phyloP scores from a whole-genome alignment of 2,888 invertebrate genomes.

The Chrysina gloriosa region DNA sequence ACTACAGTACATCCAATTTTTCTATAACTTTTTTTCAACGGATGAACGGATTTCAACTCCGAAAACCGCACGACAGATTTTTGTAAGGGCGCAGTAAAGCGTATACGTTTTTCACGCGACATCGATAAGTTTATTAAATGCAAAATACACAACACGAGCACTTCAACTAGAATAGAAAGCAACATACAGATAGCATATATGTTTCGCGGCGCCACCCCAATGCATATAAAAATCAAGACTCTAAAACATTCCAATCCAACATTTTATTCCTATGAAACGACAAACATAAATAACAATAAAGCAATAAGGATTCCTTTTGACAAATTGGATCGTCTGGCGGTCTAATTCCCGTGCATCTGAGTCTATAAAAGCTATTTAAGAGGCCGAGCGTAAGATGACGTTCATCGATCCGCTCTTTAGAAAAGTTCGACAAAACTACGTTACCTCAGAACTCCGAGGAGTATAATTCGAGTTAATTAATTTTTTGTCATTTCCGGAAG shows the following conservation, averaged over 20 bases:
- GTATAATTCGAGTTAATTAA: constrained; percentile 37
- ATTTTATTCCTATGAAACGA: constrained; percentile 10
- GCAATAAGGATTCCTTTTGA: constrained; percentile 9
- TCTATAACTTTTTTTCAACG: too few species aligned
- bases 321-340: constrained; percentile 2
- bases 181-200: not conserved
- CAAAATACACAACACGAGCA: too few species aligned
- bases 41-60: too few species aligned
- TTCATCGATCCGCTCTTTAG: constrained; percentile 12
- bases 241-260: constrained; percentile 4
- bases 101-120: too few species aligned
- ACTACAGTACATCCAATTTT: too few species aligned
- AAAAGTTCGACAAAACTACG: constrained; percentile 27
- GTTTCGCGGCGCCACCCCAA: not conserved
- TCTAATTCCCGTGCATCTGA: not conserved
- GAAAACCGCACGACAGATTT: too few species aligned
- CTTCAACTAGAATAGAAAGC: too few species aligned
- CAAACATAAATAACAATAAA: constrained; percentile 29
- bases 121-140: too few species aligned
- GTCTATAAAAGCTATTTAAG: constrained; percentile 5
- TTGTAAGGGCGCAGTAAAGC: too few species aligned
- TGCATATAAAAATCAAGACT: not conserved
- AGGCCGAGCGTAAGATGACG: constrained; percentile 2
- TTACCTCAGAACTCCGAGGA: constrained; percentile 10
- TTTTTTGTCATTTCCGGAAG: constrained; percentile 41